These are phyloP conservation scores for Hyposoter didymator DNA, from an alignment of 2,888 invertebrate species.

Conservation along the genomic window DNA sequence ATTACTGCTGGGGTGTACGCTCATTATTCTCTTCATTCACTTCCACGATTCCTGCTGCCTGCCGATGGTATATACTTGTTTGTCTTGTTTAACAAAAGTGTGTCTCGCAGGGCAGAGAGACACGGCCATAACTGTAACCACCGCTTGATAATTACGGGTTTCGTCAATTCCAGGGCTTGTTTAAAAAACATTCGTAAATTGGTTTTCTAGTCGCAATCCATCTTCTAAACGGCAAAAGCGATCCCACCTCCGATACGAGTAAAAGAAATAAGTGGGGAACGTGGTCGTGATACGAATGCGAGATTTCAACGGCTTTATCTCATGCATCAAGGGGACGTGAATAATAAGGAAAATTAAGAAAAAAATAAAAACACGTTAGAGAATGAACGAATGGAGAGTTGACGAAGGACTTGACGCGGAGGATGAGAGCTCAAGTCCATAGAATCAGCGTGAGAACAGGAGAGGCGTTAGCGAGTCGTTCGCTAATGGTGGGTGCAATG, in stretches of 20 bases:
- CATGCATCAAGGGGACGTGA: conserved; percentile 80
- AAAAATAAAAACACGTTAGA: conserved; percentile 77
- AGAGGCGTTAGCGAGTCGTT: conserved; percentile 69
- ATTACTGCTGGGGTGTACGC: conserved; percentile 73
- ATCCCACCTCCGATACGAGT: neutral
- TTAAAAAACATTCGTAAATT: neutral
- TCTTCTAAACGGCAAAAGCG: neutral
- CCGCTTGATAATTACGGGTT: neutral
- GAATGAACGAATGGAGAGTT: conserved; percentile 51
- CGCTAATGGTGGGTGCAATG: conserved; percentile 82
- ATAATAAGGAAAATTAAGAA: conserved; percentile 80
- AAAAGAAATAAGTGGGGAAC: neutral
- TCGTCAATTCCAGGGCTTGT: neutral
- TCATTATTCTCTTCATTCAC: conserved; percentile 48
- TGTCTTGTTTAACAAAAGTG: conserved; percentile 2
- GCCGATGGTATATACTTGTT: conserved; percentile 28
- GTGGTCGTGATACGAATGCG: conserved; percentile 9
- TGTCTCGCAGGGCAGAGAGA: conserved; percentile 13
- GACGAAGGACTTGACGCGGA: conserved; percentile 46
- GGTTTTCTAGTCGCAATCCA: neutral
- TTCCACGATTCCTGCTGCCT: conserved; percentile 20
- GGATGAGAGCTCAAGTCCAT: conserved; percentile 30
- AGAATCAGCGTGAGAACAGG: conserved; percentile 53
- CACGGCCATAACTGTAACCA: neutral
- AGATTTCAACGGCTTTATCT: conserved; percentile 36